phyloP scores from a whole-genome alignment of 2,113 vertebrate species.

The Leucosticte australis region DNA sequence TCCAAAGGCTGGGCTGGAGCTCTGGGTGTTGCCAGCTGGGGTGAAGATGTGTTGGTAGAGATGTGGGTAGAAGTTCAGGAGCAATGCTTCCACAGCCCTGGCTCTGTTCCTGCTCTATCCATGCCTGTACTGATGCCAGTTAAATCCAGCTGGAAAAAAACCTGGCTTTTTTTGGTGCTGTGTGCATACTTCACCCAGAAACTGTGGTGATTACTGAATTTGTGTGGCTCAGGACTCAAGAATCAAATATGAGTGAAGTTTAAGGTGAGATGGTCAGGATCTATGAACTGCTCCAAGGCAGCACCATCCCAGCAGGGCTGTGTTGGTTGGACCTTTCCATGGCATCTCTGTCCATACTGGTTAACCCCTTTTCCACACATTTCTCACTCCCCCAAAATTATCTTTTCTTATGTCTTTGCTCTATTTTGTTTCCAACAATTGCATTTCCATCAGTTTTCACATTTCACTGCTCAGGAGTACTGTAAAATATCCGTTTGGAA shows the following conservation, averaged over 20 bases:
- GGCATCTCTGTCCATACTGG: rapidly evolving
- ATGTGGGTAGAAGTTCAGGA: background rate
- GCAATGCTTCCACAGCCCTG: background rate
- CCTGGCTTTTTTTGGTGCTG: background rate
- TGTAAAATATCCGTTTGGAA: background rate
- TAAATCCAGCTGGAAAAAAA: background rate
- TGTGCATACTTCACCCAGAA: background rate
- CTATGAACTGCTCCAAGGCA: background rate
- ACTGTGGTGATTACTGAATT: background rate
- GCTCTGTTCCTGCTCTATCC: background rate
- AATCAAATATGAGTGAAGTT: background rate
- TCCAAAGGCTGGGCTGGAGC: background rate
- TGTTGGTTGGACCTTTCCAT: rapidly evolving
- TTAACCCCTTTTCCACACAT: background rate
- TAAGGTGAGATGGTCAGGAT: background rate
- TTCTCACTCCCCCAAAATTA: background rate
- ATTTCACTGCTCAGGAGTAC: background rate
- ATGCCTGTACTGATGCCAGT: background rate
- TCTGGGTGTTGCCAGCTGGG: background rate
- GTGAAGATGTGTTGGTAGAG: background rate
- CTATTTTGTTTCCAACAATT: background rate
- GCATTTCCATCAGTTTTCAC: background rate
- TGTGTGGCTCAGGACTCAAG: background rate
- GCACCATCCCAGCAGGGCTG: rapidly evolving
- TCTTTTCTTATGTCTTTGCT: background rate